Evolutionary conservation across 2,113 vertebrate species (phyloP).

Genomic region (Paradoxurus hermaphroditus): DNA sequence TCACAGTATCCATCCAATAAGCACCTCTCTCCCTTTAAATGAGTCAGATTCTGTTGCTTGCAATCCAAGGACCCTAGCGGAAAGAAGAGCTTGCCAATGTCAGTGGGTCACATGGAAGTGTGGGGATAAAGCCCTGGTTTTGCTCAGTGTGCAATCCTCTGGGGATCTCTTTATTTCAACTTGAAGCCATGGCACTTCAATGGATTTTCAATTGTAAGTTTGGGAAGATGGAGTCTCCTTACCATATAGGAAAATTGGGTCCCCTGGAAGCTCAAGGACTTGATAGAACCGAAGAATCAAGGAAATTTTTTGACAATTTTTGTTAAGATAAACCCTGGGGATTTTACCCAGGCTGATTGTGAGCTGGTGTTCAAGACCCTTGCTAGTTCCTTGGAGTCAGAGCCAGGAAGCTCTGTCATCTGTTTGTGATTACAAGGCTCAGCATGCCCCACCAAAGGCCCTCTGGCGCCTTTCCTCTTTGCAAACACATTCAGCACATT

Average conservation of each 20-base stretch:
- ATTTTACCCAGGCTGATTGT: background rate
- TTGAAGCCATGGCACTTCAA: background rate
- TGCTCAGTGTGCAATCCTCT: background rate
- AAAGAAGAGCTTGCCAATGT: background rate
- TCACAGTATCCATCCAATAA: background rate
- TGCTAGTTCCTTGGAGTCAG: background rate
- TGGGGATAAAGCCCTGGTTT: background rate
- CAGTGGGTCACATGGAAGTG: accelerated
- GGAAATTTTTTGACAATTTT: background rate
- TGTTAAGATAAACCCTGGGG: background rate
- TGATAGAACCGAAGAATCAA: accelerated
- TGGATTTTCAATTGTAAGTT: background rate
- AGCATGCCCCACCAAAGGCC: conserved; percentile 76
- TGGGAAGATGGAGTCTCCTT: background rate
- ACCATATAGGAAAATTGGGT: background rate
- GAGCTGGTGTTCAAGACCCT: background rate
- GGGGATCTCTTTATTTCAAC: background rate
- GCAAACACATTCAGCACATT: conserved; percentile 83
- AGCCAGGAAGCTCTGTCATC: conserved; percentile 47
- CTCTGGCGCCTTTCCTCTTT: conserved; percentile 76
- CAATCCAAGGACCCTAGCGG: background rate
- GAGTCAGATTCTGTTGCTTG: background rate
- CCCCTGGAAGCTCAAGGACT: background rate
- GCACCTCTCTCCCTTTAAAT: background rate
- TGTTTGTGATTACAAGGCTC: conserved; percentile 69